Percentiles rank a stretch among this genome's conserved stretches.
phyloP scores from a whole-genome alignment of 2,888 invertebrate genomes.

The Empis stercorea region DNA sequence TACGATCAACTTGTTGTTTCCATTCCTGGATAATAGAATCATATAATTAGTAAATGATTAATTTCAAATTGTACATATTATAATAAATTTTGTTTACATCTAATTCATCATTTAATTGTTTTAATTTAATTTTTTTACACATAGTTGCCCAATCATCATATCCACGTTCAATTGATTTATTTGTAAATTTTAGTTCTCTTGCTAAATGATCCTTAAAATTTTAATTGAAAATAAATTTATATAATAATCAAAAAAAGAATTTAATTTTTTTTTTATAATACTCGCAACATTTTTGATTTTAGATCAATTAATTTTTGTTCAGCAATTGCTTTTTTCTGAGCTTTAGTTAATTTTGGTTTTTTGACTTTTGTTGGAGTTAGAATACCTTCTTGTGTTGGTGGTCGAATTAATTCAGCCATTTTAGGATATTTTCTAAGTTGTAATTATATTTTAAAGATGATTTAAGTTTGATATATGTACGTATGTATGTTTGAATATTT shows the following conservation, averaged over 20 bases:
- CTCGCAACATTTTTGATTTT: background rate
- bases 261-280: too few species aligned
- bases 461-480: too few species aligned
- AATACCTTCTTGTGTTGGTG: too few species aligned
- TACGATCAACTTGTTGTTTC: constrained; percentile 15
- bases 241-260: too few species aligned
- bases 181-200: constrained; percentile 24
- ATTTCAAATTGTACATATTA: too few species aligned
- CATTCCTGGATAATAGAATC: constrained; percentile 14
- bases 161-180: constrained; percentile 20
- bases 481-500: too few species aligned
- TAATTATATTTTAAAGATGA: too few species aligned
- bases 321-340: background rate
- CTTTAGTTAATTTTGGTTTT: background rate
- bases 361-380: too few species aligned
- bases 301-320: background rate
- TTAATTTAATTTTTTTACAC: constrained; percentile 22
- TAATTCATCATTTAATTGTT: constrained; percentile 24
- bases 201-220: constrained; percentile 20
- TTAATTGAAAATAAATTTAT: background rate
- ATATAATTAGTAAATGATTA: background rate
- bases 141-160: constrained; percentile 23
- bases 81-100: constrained; percentile 7
- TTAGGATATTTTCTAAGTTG: too few species aligned
- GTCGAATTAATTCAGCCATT: too few species aligned